Percentiles rank a stretch among this genome's conserved stretches.
Evolutionary conservation across 2,888 invertebrate species (phyloP).

Genomic region (Lasioglossum oenotherae): DNA sequence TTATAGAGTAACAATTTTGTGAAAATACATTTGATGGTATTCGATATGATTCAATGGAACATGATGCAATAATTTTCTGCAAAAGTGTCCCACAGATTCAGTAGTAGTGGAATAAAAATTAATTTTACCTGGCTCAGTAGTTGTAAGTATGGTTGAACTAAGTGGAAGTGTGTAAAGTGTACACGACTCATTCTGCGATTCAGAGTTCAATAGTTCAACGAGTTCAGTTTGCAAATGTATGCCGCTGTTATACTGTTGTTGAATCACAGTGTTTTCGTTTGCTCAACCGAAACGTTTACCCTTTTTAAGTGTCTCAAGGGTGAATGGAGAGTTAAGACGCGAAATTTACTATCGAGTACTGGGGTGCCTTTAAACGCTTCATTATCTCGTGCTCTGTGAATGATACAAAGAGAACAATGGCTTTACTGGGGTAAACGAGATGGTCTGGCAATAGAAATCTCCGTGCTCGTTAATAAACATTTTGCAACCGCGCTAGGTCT

Average conservation of each 20-base stretch:
- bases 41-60: no score
- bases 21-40: no score
- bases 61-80: no score
- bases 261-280: background rate
- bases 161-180: no score
- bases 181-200: no score
- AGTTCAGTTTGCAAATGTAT: no score
- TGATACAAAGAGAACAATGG: background rate
- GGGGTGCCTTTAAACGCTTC: background rate
- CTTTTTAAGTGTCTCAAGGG: background rate
- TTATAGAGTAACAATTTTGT: no score
- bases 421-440: background rate
- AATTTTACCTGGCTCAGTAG: no score
- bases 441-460: background rate
- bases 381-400: background rate
- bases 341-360: background rate
- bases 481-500: background rate
- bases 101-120: no score
- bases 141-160: no score
- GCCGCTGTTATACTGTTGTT: background rate
- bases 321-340: background rate
- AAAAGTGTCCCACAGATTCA: no score
- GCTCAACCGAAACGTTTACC: background rate
- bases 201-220: no score
- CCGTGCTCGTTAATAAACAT: conserved; percentile 2